Percentiles rank a stretch among this genome's conserved stretches.
Evolutionary conservation across 2,888 invertebrate species (phyloP).

Genomic region (Pinctada fucata): DNA sequence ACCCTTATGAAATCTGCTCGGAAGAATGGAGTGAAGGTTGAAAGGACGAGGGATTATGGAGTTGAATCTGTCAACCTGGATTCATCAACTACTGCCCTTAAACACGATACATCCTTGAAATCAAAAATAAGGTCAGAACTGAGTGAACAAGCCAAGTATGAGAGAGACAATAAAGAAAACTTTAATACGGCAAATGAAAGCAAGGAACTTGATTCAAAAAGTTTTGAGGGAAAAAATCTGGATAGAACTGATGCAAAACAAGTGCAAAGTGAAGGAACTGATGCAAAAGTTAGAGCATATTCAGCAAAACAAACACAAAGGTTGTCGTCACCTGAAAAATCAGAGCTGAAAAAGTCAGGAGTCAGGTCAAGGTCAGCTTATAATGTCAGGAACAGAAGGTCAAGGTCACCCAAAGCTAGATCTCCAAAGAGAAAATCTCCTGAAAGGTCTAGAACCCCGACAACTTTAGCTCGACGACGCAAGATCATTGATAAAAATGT

Average conservation of each 20-base stretch:
- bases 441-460: neutral
- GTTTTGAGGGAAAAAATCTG: neutral
- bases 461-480: constrained; percentile 30
- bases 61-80: constrained; percentile 1
- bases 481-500: constrained; percentile 62
- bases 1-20: neutral
- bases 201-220: constrained; percentile 11
- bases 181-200: constrained; percentile 4
- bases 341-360: neutral
- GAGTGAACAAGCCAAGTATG: constrained; percentile 15
- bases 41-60: neutral
- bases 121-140: constrained; percentile 26
- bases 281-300: neutral
- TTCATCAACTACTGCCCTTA: constrained; percentile 20
- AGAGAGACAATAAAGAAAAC: constrained; percentile 43
- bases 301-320: neutral
- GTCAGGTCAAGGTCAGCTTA: neutral
- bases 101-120: constrained; percentile 9
- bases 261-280: neutral
- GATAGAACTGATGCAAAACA: neutral
- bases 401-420: neutral
- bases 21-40: neutral
- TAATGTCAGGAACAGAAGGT: neutral
- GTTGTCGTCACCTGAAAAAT: neutral
- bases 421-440: neutral